Evolutionary conservation across 2,888 invertebrate species (phyloP), one percentile per base, ranked within the genome.

Genomic region (Ypsolopha sequella): DNA sequence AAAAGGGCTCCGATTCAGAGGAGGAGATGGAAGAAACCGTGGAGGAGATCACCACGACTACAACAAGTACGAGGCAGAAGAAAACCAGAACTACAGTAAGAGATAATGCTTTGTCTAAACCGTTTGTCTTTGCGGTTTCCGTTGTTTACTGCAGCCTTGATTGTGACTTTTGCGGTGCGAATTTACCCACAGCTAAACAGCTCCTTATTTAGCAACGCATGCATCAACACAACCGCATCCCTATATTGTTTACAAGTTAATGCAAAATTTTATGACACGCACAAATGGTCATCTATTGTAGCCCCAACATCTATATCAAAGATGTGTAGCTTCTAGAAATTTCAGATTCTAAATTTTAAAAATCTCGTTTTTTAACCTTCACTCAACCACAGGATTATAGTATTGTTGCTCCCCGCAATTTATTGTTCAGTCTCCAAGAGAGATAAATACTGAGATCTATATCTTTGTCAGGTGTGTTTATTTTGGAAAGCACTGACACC

Each of bases 11-110:
- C 13, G 58, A 53, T 41, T 49, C 48, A 41, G 60, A 65, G 56
- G 72, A 67, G 60, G 76, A 76, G 60, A 66, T 68, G 41, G 70
- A 72, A 62, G 80, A 80, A 59, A 76, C 80, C 49, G 70, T 74
- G 59, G 48, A 47, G 35, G 82, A 84, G 60, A 84, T 81, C 46
- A 61, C 79, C 60, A 85, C 82, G 61, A 85, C 81, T 36, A 82
- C 80, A 51, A 77, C 75, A 39, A 76, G 69, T 60, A 54, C 44
- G 14, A 70, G 54, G 53, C 36, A 63, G 57, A 53, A 68, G 65
- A 38, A 52, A 62, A 34, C 66, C 68, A 49, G 64, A 33, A 47
- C 44, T 35, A 44, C 72, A 70, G 84, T 84, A 75, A 82, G 84
- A 72, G 52, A 33, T 8, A n/a, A 14, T 24, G 8, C 1, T 8